Evolutionary conservation across 2,797 vertebrate species (phyloP).

Genomic region (Chelon labrosus): DNA sequence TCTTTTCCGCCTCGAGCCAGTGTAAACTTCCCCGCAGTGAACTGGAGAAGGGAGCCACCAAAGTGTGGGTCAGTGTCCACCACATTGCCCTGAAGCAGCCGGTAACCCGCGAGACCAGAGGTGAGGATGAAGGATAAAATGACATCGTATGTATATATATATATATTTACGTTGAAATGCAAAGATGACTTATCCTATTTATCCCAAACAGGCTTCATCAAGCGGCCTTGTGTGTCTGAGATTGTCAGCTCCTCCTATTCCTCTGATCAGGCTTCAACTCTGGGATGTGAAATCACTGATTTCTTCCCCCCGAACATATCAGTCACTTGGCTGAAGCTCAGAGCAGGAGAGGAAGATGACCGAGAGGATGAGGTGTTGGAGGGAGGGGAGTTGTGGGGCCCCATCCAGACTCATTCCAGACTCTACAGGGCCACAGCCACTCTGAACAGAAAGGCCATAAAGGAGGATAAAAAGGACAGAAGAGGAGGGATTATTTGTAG

Average conservation of each 20-base stretch:
- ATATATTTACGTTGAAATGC: background rate
- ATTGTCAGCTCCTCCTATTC: conserved; percentile 56
- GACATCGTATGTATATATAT: too few species aligned
- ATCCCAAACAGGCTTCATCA: conserved; percentile 80
- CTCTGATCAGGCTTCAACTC: conserved; percentile 48
- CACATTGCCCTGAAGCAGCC: conserved; percentile 85
- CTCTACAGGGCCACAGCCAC: conserved; percentile 76
- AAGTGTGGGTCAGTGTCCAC: conserved; percentile 87
- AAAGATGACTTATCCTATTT: background rate
- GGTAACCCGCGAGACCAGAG: conserved; percentile 81
- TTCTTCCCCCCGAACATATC: conserved; percentile 83
- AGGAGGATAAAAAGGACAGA: conserved; percentile 55
- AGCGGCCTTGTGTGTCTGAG: conserved; percentile 78
- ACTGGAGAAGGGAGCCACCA: conserved; percentile 81
- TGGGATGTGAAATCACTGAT: conserved; percentile 83
- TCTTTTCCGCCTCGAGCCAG: conserved; percentile 85
- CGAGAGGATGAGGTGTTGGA: conserved; percentile 73
- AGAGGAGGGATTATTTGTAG: conserved; percentile 78
- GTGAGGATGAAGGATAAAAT: conserved; percentile 50
- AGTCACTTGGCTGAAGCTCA: conserved; percentile 81
- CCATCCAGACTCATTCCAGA: conserved; percentile 72
- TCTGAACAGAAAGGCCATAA: conserved; percentile 51
- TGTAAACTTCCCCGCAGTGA: conserved; percentile 81
- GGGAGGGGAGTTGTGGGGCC: conserved; percentile 83
- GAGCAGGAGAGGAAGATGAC: conserved; percentile 72